Base-by-base conservation (phyloP, 1,140 invertebrate genomes). In the Pantala flavescens region DNA sequence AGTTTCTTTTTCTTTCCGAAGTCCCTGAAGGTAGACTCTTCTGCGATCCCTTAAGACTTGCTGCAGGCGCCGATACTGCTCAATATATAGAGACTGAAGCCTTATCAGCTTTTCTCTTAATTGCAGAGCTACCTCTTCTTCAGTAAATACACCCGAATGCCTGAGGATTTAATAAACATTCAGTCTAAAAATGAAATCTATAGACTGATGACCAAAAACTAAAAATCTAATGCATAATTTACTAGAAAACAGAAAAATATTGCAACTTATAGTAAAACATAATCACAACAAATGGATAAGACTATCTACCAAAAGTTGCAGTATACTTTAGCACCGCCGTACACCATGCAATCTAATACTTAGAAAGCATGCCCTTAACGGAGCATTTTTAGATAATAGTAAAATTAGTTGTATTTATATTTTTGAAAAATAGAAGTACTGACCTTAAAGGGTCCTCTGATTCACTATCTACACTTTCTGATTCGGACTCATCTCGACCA, bases 141-240 rank as follows among this genome's bases (percentile, higher is more conserved):
- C 90, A 0, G 94, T 95, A 80, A 90, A 96, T 0, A 95, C 89
- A 23, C 92, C 92, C 28, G 93, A 93, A 83, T 94, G 91, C 83
- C 91, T 92, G 82, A 80, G 86, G 86, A 82, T 82, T n/a, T n/a
- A 78, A 82, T 79, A 77, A 84, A 81, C 79, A 23, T 24, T 24
- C 23, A 23, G 9, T 21, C 14, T 14, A 72, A n/a, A 72, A 72
- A 21, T 14, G 16, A n/a, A n/a, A n/a, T n/a, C n/a, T n/a, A n/a
- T n/a, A n/a, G n/a, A n/a, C n/a, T n/a, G n/a, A n/a, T n/a, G n/a
- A n/a, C n/a, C n/a, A n/a, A n/a, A n/a, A n/a, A n/a, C n/a, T n/a
- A n/a, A n/a, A n/a, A n/a, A n/a, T n/a, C n/a, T n/a, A n/a, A n/a
- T n/a, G n/a, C n/a, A 36, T 36, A 9, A 5, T 36, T 36, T 36